Evolutionary conservation across 2,888 invertebrate species (phyloP), one percentile per base, ranked within the genome.

Genomic region (Tenthredo notha): DNA sequence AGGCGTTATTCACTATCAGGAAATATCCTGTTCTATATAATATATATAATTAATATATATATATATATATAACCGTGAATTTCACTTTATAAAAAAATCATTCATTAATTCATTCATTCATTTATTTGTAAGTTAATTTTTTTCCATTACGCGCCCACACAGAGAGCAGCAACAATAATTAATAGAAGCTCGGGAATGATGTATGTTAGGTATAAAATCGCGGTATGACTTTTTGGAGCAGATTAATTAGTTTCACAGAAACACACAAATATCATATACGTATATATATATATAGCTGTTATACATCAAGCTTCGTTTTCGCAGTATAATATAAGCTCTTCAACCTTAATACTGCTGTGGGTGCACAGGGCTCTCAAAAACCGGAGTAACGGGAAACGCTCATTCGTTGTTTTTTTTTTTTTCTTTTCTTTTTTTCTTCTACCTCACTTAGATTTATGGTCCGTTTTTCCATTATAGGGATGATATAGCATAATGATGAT

Each of bases 191-290:
- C 15, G 47, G 37, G 37, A 47, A 47, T 47, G 47, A 58, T 58
- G 58, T 58, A 58, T 58, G 58, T 58, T 33, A 58, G 21, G 58
- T 21, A 58, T 61, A 61, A 61, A 61, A 61, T 61, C 61, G 61
- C 12, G 25, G 7, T 58, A 25, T 47, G 54, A 78, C 54, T 78
- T 78, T 78, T 78, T 78, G 33, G 78, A 78, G 58, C 50, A 78
- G 58, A 78, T 78, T 78, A 78, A 78, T 78, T 78, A 78, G 78
- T 78, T 58, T 78, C 58, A 37, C 37, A 33, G 33, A 78, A 78
- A 75, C 25, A 40, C 70, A 40, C 15, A 21, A 5, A 37, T 43
- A n/a, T n/a, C 72, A 72, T n/a, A 37, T 37, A 72, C 18, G 18
- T 33, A 33, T 2, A 4, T 33, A 33, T 33, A 37, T 2, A 2